phyloP scores from a whole-genome alignment of 2,113 vertebrate species.

The Campylomormyrus tamandua region DNA sequence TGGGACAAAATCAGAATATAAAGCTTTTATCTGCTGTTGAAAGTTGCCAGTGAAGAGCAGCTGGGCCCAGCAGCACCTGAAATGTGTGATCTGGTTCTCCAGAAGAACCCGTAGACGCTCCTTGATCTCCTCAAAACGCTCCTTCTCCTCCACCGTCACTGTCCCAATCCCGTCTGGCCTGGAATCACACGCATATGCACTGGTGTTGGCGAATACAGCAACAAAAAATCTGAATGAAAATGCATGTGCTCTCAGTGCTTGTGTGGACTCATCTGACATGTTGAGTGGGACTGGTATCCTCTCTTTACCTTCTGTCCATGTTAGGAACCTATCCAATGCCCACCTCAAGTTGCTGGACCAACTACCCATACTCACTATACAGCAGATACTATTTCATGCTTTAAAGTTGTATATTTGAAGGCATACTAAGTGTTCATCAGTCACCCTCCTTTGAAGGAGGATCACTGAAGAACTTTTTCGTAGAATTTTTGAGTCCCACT shows the following conservation, averaged over 20 bases:
- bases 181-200: conserved; percentile 28
- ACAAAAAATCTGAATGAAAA: neutral
- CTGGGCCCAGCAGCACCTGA: conserved; percentile 66
- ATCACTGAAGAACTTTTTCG: neutral
- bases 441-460: neutral
- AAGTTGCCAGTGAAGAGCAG: neutral
- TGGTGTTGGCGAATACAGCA: neutral
- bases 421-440: neutral
- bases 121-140: conserved; percentile 95
- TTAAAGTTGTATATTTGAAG: neutral
- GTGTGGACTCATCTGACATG: neutral
- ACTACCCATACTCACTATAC: neutral
- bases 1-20: neutral
- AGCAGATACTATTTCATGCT: neutral
- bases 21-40: neutral
- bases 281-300: neutral
- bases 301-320: neutral
- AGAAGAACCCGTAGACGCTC: conserved; percentile 87
- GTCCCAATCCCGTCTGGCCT: conserved; percentile 97
- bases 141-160: conserved; percentile 90
- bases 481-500: neutral
- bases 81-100: conserved; percentile 98
- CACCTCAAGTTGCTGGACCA: neutral
- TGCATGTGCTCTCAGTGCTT: neutral
- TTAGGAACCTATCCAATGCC: neutral